A percentile compares a stretch with the other conserved stretches of the same genome.
phyloP scores from a whole-genome alignment of 2,888 invertebrate species.

The Elysia crispata region DNA sequence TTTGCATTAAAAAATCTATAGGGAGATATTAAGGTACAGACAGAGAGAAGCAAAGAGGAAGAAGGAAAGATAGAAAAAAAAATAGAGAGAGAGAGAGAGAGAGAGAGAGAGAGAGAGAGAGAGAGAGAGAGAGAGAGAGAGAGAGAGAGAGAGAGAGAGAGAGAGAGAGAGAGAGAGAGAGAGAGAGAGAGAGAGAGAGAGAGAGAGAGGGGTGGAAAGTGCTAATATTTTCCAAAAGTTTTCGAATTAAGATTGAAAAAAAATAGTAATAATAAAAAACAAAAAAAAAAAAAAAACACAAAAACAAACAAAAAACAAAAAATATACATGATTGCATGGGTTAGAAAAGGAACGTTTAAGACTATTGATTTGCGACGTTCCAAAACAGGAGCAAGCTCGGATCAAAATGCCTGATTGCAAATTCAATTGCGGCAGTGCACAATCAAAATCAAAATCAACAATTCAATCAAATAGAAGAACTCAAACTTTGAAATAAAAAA shows the following conservation, averaged over 20 bases:
- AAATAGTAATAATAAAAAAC: no score
- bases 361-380: no score
- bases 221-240: background rate
- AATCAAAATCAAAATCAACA: no score
- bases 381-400: no score
- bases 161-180: conserved; percentile 27
- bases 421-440: no score
- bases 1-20: background rate
- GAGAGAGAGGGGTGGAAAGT: background rate
- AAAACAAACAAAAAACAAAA: background rate
- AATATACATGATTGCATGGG: background rate
- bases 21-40: background rate
- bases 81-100: background rate
- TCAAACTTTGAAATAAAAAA: no score
- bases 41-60: background rate
- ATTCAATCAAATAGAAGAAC: no score
- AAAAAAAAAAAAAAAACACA: background rate
- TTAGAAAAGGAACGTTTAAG: background rate
- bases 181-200: conserved; percentile 1
- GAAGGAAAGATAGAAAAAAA: background rate
- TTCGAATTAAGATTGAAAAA: no score
- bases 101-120: conserved; percentile 20
- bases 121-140: conserved; percentile 13
- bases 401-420: no score
- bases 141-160: conserved; percentile 23